Base-by-base conservation (phyloP, 1,140 invertebrate genomes). In the Drosophila paulistorum region DNA sequence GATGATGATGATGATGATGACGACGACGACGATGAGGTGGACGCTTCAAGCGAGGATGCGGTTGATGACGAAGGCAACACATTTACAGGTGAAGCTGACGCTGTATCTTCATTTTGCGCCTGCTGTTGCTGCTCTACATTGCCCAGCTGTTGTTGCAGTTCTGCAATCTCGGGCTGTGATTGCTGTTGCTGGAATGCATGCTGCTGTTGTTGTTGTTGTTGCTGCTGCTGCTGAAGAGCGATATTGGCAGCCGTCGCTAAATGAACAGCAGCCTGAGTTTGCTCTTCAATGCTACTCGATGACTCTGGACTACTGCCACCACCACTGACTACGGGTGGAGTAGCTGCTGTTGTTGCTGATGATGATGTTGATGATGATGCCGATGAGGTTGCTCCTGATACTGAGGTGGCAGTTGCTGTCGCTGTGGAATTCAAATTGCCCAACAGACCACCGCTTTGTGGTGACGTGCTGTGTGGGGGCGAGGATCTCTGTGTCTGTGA, bases 391-490 rank as follows among this genome's bases (percentile, higher is more conserved):
- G 65, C 39, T 37, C 63, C 68, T 58, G 84, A 65, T 80, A 66
- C 72, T 79, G 77, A 72, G 37, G 80, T 85, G 71, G 90, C 67
- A 68, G 90, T 81, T 61, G 86, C 71, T 65, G 86, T 83, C 65
- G 90, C 76, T 70, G 90, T 80, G 58, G 86, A 60, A 68, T 79
- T 91, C 48, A 91, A 65, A 76, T 74, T 91, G n/a, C 81, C 85
- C 45, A 90, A 37, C 9, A 86, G 33, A 30, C 82, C 86, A 23
- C 82, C 86, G 35, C 67, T 64, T 42, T 90, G 87, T 48, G 80
- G 83, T 55, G 83, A 75, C 37, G 75, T 81, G 30, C 77, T 90
- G 59, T 90, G 91, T 45, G 86, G 90, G 63, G 83, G 91, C 60
- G 87, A 89, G n/a, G 87, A 90, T 70, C 90, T 90, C 62, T 91